Conservation (phyloP, 2,113 vertebrate genomes). For the Silurus asotus region DNA sequence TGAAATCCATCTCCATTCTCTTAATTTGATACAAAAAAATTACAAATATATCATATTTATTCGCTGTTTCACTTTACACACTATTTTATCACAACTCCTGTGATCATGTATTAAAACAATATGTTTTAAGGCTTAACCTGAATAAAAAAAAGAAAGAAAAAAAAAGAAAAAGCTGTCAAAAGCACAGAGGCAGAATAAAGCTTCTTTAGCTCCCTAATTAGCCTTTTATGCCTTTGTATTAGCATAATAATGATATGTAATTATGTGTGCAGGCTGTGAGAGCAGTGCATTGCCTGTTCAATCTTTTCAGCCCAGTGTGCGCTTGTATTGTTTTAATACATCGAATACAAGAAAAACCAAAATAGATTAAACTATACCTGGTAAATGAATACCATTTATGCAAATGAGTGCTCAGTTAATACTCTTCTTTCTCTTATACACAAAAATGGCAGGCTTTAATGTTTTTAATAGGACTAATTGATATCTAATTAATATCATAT, state of each 20-base stretch:
- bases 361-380: constrained; percentile 16
- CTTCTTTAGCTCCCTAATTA: constrained; percentile 75
- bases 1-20: not conserved
- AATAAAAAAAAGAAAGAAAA: not conserved
- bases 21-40: not conserved
- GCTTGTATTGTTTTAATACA: constrained; percentile 7
- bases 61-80: not conserved
- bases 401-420: not conserved
- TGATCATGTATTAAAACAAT: constrained; percentile 18
- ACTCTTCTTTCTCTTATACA: not conserved
- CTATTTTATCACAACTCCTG: constrained; percentile 12
- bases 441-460: not conserved
- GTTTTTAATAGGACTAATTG: not conserved
- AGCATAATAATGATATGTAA: constrained; percentile 77
- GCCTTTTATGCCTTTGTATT: constrained; percentile 71
- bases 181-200: constrained; percentile 72
- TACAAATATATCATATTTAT: not conserved
- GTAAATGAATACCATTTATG: not conserved
- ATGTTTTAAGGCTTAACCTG: constrained; percentile 21
- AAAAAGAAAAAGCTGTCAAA: constrained; percentile 45
- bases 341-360: not conserved
- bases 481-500: not conserved
- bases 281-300: constrained; percentile 1
- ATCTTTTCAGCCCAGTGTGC: not conserved
- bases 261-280: constrained; percentile 69